These are phyloP conservation scores for Microplitis demolitor DNA, from an alignment of 1,140 invertebrate genomes.

Conservation along the genomic window DNA sequence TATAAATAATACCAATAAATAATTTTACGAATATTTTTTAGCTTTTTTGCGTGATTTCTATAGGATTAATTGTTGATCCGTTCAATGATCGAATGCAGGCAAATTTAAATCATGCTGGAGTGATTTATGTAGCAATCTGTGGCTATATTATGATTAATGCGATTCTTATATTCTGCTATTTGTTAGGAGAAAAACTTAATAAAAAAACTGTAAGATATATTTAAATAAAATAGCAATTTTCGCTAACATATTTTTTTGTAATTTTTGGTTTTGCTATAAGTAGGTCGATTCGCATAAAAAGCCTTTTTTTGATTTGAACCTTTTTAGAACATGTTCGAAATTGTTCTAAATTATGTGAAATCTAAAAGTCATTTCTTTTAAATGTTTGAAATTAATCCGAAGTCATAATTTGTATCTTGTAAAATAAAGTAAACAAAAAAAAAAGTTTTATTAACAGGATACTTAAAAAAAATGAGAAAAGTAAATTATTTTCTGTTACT, in stretches of 20 bases:
- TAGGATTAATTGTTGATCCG: slow-evolving; percentile 33
- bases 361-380: too few relatives aligned
- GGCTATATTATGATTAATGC: slow-evolving; percentile 34
- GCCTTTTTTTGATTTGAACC: too few relatives aligned
- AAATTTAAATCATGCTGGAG: slow-evolving; percentile 29
- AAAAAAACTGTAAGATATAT: slow-evolving; percentile 30
- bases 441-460: too few relatives aligned
- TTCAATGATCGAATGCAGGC: slow-evolving; percentile 26
- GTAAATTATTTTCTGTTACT: too few relatives aligned
- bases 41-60: slow-evolving; percentile 29
- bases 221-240: neutral
- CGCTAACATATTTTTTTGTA: neutral
- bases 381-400: too few relatives aligned
- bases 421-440: too few relatives aligned
- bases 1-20: neutral
- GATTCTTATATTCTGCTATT: slow-evolving; percentile 26
- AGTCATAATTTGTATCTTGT: too few relatives aligned
- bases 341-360: too few relatives aligned
- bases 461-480: too few relatives aligned
- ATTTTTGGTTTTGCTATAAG: neutral
- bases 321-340: too few relatives aligned
- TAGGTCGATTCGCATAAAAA: neutral
- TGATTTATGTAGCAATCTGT: slow-evolving; percentile 29
- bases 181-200: slow-evolving; percentile 28
- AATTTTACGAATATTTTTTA: slow-evolving; percentile 21